phyloP scores from a whole-genome alignment of 2,797 vertebrate genomes.

The Triplophysa yarkandensis region DNA sequence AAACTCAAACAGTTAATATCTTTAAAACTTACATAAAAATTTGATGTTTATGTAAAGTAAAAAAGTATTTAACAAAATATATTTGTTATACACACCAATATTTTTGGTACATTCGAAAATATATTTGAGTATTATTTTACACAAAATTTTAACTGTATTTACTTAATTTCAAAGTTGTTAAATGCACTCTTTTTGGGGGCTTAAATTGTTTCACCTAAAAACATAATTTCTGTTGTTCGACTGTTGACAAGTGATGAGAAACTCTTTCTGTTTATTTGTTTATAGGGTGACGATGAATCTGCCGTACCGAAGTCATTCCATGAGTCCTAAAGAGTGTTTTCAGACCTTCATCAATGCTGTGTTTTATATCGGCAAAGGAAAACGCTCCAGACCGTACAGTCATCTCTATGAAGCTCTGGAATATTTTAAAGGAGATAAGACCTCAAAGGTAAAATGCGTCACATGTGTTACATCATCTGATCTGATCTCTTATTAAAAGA shows the following conservation, averaged over 20 bases:
- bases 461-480: neutral
- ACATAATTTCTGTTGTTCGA: neutral
- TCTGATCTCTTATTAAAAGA: too few relatives aligned
- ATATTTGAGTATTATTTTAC: too few relatives aligned
- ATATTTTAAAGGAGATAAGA: constrained; percentile 72
- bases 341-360: constrained; percentile 81
- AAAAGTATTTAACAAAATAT: too few relatives aligned
- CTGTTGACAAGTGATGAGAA: neutral
- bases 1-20: too few relatives aligned
- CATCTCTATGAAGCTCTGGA: constrained; percentile 86
- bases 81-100: too few relatives aligned
- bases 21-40: too few relatives aligned
- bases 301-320: constrained; percentile 75
- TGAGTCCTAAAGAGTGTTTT: constrained; percentile 77
- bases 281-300: constrained; percentile 85
- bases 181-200: too few relatives aligned
- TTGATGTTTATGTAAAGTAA: too few relatives aligned
- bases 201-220: too few relatives aligned
- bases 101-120: too few relatives aligned
- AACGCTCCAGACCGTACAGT: constrained; percentile 82
- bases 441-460: constrained; percentile 65
- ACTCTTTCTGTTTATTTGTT: neutral
- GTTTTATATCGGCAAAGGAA: constrained; percentile 95
- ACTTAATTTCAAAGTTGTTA: too few relatives aligned
- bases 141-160: too few relatives aligned